Conservation (phyloP, 2,113 vertebrate species). For the Zeus faber region DNA sequence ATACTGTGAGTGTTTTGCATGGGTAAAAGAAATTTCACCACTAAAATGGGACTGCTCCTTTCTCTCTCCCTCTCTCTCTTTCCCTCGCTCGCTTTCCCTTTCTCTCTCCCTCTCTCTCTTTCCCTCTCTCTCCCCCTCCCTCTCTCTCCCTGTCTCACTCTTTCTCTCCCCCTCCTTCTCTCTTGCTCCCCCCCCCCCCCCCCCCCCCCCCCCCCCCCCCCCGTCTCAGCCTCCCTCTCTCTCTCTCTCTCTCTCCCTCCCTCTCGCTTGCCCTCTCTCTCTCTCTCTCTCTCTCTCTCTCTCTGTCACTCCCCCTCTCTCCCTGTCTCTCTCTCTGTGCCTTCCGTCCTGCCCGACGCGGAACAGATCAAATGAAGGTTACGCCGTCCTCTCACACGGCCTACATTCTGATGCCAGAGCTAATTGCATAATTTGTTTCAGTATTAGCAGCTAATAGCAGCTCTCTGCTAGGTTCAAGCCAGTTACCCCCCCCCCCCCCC, state of each 20-base stretch:
- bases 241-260: not conserved
- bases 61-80: too few relatives aligned
- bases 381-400: slow-evolving; percentile 73
- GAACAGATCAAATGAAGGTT: slow-evolving; percentile 77
- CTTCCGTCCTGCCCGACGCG: slow-evolving; percentile 26
- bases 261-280: not conserved
- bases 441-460: slow-evolving; percentile 78
- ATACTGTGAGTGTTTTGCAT: slow-evolving; percentile 54
- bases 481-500: slow-evolving; percentile 23
- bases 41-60: slow-evolving; percentile 53
- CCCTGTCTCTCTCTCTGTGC: slow-evolving; percentile 15
- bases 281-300: slow-evolving; percentile 22
- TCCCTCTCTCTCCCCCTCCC: slow-evolving; percentile 6
- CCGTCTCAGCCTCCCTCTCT: slow-evolving; percentile 3
- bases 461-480: slow-evolving; percentile 57
- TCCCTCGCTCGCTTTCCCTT: not conserved
- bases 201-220: slow-evolving; percentile 11
- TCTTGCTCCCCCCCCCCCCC: slow-evolving; percentile 17
- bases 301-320: slow-evolving; percentile 7
- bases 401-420: slow-evolving; percentile 75
- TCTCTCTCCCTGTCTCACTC: not conserved
- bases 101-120: not conserved
- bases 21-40: slow-evolving; percentile 57
- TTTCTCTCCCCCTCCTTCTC: not conserved
- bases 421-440: slow-evolving; percentile 84